Evolutionary conservation across 2,113 vertebrate genomes (phyloP).

Genomic region (Chloebia gouldiae): DNA sequence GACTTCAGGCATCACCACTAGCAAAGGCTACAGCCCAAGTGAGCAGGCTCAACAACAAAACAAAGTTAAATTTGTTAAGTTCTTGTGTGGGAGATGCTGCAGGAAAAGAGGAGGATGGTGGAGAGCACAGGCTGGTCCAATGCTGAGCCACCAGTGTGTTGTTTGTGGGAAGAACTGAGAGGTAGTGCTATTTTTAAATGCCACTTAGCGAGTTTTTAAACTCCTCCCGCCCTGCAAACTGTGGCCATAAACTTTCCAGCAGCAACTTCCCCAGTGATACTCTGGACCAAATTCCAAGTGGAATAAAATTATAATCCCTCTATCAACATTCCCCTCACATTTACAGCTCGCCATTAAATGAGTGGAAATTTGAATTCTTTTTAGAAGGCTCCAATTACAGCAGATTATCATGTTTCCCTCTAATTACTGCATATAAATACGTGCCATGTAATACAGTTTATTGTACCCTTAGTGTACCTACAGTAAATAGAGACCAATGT

Average conservation of each 20-base stretch:
- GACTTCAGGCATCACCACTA: background rate
- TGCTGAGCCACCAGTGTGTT: background rate
- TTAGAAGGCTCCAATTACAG: constrained; percentile 33
- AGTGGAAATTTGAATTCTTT: constrained; percentile 8
- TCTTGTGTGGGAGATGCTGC: background rate
- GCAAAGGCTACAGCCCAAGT: background rate
- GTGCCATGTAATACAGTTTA: background rate
- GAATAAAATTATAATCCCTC: background rate
- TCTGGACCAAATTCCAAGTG: background rate
- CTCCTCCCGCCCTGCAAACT: background rate
- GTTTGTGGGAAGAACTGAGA: background rate
- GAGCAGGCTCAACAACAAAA: background rate
- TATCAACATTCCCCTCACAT: background rate
- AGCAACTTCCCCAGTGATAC: background rate
- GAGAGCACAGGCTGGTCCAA: background rate
- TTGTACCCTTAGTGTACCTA: constrained; percentile 27
- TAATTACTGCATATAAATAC: constrained; percentile 49
- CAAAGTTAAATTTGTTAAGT: background rate
- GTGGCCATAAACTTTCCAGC: background rate
- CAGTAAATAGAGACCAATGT: constrained; percentile 36
- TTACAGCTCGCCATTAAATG: background rate
- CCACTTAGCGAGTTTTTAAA: background rate
- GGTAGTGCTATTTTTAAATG: background rate
- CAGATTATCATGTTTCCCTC: constrained; percentile 22
- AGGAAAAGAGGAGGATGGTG: background rate